Conservation (phyloP, 2,797 vertebrate species). For the Selene dorsalis region DNA sequence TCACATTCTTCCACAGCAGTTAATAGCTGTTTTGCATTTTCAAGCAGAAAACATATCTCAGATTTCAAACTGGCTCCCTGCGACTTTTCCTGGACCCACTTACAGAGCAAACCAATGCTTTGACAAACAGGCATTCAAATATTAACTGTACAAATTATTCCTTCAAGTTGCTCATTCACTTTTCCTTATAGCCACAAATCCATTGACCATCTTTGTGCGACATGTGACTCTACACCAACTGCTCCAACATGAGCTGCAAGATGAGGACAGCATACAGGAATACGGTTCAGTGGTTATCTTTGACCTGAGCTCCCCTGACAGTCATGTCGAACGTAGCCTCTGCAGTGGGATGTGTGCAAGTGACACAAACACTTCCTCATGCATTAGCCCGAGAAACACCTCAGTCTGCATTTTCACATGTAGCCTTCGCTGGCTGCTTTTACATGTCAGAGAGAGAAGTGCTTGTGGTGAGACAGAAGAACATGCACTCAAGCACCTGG, state of each 20-base stretch:
- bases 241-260: background rate
- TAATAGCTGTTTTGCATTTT: slow-evolving; percentile 38
- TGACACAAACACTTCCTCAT: slow-evolving; percentile 67
- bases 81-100: slow-evolving; percentile 25
- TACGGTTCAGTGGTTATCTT: slow-evolving; percentile 51
- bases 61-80: slow-evolving; percentile 17
- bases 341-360: slow-evolving; percentile 56
- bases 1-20: slow-evolving; percentile 28
- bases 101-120: background rate
- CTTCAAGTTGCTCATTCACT: background rate
- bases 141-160: background rate
- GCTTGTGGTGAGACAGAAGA: background rate
- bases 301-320: slow-evolving; percentile 39
- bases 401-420: slow-evolving; percentile 33
- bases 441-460: background rate
- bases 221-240: background rate
- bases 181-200: background rate
- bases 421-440: background rate
- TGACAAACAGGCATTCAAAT: slow-evolving; percentile 25
- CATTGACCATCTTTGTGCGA: slow-evolving; percentile 11
- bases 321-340: slow-evolving; percentile 21
- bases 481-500: background rate
- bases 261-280: slow-evolving; percentile 51
- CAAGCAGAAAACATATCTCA: slow-evolving; percentile 18
- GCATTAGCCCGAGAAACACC: slow-evolving; percentile 37